Base-by-base conservation (phyloP, 2,113 vertebrate species). In the Pogona vitticeps region DNA sequence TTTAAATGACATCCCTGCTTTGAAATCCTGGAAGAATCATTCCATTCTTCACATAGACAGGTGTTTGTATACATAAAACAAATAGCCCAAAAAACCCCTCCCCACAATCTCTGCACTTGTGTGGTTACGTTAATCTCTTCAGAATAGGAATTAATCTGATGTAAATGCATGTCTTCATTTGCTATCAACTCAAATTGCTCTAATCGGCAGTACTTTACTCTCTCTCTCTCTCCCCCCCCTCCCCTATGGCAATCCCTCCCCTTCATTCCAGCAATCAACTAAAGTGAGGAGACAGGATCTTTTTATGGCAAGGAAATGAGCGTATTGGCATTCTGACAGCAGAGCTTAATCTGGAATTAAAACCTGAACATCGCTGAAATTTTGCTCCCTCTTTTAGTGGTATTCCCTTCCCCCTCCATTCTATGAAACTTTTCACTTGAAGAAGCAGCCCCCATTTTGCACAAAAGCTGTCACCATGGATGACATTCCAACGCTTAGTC, bases 291-390 rank as follows among this genome's bases (percentile, higher is more conserved):
- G 91, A 90, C 86, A 82, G 76, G 82, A 92, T 84, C 63, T 88
- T 23, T 92, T 87, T 88, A 91, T 75, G 84, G 88, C 58, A 88
- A 92, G 86, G 63, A 83, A 94, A 76, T 0, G 14, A 93, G 83
- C 61, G 82, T 90, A 84, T 2, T 88, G 90, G 72, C 91, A 90
- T 85, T 86, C 88, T 85, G 87, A 90, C 80, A 86, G n/a, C 1
- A 46, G 91, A 91, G 88, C 83, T 86, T 93, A 92, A 94, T 90
- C 89, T 85, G 86, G 94, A 94, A 94, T 91, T 92, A 95, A 88
- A 85, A 75, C 88, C 88, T 52, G 0, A 68, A 77, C 0, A 0
- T 84, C 84, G 90, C 78, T 76, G 84, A 90, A 88, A 89, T 76
- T 72, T 71, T 73, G 78, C 17, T 89, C 84, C 90, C 76, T 59